Conservation (phyloP, 2,888 invertebrate species). For the Mythimna lalbum region DNA sequence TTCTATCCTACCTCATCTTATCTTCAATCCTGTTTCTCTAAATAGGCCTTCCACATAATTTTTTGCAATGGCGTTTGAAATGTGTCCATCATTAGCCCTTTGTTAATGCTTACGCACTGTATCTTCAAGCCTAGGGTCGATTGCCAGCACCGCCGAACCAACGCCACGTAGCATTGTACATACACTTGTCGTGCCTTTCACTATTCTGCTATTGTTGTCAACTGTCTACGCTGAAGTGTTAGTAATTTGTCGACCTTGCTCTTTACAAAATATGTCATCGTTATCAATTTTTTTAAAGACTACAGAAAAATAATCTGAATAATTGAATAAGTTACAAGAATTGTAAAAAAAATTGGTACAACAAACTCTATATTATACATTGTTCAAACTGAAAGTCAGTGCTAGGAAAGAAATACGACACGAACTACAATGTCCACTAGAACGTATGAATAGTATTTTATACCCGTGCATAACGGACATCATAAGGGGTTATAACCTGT, state of each 20-base stretch:
- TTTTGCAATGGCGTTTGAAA: background rate
- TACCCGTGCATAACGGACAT: no score
- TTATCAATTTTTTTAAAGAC: background rate
- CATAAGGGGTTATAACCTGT: no score
- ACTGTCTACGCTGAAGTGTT: constrained; percentile 16
- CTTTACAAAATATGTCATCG: background rate
- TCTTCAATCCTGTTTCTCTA: background rate
- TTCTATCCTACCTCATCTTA: background rate
- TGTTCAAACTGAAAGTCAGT: no score
- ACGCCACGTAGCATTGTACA: constrained; percentile 83
- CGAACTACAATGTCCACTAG: no score
- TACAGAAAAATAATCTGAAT: background rate
- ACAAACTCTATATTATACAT: no score
- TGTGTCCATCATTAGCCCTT: constrained; percentile 7
- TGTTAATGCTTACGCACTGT: constrained; percentile 46
- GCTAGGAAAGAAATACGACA: no score
- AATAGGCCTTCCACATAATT: background rate
- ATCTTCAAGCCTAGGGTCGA: constrained; percentile 63
- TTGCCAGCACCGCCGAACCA: constrained; percentile 82
- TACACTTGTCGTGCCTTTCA: constrained; percentile 76
- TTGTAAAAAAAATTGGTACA: no score
- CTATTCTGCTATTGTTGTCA: constrained; percentile 34
- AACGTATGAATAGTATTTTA: no score
- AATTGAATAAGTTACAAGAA: background rate
- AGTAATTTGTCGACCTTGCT: background rate